Percentiles rank a stretch among this genome's conserved stretches.
These are phyloP conservation scores for Setipinna tenuifilis DNA, from an alignment of 2,797 vertebrate species.

Conservation along the genomic window DNA sequence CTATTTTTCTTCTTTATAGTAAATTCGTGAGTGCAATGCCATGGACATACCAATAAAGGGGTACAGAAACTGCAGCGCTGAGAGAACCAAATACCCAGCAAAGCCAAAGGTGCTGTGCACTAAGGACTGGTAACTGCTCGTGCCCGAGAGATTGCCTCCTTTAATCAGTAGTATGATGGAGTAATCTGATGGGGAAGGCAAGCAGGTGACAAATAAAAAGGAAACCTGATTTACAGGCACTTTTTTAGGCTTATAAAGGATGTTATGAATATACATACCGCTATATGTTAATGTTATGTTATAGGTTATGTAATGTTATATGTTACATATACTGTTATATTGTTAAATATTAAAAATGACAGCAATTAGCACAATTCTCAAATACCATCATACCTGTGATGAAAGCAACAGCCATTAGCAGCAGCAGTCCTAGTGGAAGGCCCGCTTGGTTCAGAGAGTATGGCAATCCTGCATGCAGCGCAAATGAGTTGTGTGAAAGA, in stretches of 20 bases:
- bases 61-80: conserved; percentile 91
- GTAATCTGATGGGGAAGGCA: conserved; percentile 82
- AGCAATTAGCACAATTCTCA: not conserved
- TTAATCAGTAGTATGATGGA: conserved; percentile 93
- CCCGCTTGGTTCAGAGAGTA: conserved; percentile 94
- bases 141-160: conserved; percentile 86
- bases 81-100: conserved; percentile 86
- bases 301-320: too few relatives aligned
- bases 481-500: conserved; percentile 20
- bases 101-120: conserved; percentile 88
- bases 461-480: conserved; percentile 81
- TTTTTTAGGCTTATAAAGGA: not conserved
- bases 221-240: not conserved
- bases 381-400: conserved; percentile 77
- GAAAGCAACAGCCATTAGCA: conserved; percentile 84
- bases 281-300: too few relatives aligned
- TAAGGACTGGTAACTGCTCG: conserved; percentile 89
- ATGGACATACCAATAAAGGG: conserved; percentile 89
- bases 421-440: conserved; percentile 88
- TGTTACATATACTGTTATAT: too few relatives aligned
- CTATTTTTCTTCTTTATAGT: not conserved
- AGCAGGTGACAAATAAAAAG: not conserved
- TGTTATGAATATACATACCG: too few relatives aligned
- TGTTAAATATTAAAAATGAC: too few relatives aligned
- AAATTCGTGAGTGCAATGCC: not conserved